Conservation (phyloP, 2,113 vertebrate genomes). For the Elaphurus davidianus region DNA sequence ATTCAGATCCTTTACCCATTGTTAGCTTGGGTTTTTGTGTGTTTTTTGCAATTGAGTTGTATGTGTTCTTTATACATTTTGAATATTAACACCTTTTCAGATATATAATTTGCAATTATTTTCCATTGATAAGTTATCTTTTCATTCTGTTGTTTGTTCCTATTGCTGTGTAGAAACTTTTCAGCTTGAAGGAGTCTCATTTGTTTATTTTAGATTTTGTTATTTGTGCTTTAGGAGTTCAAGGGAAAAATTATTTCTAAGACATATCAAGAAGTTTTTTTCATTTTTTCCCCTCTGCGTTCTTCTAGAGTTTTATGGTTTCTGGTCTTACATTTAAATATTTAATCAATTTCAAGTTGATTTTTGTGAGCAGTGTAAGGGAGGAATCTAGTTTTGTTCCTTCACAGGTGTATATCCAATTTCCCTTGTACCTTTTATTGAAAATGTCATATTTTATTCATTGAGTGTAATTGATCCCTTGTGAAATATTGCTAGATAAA, state of each 20-base stretch:
- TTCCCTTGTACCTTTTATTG: not conserved
- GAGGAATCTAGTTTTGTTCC: not conserved
- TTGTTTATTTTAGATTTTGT: not conserved
- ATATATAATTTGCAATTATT: not conserved
- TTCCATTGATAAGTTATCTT: not conserved
- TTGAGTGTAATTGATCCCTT: not conserved
- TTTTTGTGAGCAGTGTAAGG: not conserved
- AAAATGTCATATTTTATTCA: not conserved
- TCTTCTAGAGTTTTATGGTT: not conserved
- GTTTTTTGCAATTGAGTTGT: not conserved
- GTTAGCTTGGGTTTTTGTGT: not conserved
- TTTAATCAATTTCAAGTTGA: not conserved
- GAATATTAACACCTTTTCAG: not conserved
- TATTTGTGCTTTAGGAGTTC: not conserved
- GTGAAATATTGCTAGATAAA: not conserved
- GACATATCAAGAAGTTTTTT: too few relatives aligned
- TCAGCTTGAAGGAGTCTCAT: not conserved
- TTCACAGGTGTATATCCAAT: not conserved
- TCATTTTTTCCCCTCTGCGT: not conserved
- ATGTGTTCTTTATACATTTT: not conserved
- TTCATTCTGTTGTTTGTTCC: not conserved
- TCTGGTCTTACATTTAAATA: not conserved
- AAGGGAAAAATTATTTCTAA: not conserved
- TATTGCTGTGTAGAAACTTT: not conserved
- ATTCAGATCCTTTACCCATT: not conserved